Evolutionary conservation across 2,888 invertebrate genomes (phyloP).

Genomic region (Didymodactylos carnosus): DNA sequence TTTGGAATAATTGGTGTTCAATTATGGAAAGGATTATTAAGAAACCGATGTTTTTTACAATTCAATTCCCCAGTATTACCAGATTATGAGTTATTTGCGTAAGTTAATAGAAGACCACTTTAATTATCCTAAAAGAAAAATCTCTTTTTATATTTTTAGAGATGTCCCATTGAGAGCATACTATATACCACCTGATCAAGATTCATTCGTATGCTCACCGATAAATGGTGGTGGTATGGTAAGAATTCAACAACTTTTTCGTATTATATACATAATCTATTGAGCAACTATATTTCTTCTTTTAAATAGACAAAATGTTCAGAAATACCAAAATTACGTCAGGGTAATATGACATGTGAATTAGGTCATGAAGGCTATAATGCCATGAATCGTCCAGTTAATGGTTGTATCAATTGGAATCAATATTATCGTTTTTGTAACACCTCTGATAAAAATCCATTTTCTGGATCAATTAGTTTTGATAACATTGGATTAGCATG

Average conservation of each 20-base stretch:
- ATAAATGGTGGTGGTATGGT: slow-evolving; percentile 83
- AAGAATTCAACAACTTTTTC: too few relatives aligned
- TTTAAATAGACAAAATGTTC: slow-evolving; percentile 19
- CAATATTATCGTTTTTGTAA: slow-evolving; percentile 87
- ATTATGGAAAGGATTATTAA: slow-evolving; percentile 87
- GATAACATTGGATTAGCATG: slow-evolving; percentile 99
- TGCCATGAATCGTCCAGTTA: slow-evolving; percentile 15
- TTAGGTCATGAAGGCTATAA: background rate
- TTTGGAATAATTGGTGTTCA: slow-evolving; percentile 99
- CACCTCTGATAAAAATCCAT: slow-evolving; percentile 79
- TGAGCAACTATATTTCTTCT: too few relatives aligned
- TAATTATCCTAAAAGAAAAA: too few relatives aligned
- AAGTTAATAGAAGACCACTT: too few relatives aligned
- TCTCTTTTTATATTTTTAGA: slow-evolving; percentile 18
- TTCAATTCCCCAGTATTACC: slow-evolving; percentile 38
- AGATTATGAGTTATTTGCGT: slow-evolving; percentile 3
- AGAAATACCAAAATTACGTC: background rate
- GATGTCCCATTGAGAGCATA: background rate
- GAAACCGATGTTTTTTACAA: slow-evolving; percentile 72
- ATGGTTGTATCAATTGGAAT: slow-evolving; percentile 83
- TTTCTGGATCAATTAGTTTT: slow-evolving; percentile 94
- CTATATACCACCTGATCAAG: slow-evolving; percentile 40
- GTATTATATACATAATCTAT: slow-evolving; percentile 29
- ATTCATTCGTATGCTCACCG: slow-evolving; percentile 76
- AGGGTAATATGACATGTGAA: background rate